phyloP scores from a whole-genome alignment of 1,140 invertebrate species.

The Drosophila sechellia region DNA sequence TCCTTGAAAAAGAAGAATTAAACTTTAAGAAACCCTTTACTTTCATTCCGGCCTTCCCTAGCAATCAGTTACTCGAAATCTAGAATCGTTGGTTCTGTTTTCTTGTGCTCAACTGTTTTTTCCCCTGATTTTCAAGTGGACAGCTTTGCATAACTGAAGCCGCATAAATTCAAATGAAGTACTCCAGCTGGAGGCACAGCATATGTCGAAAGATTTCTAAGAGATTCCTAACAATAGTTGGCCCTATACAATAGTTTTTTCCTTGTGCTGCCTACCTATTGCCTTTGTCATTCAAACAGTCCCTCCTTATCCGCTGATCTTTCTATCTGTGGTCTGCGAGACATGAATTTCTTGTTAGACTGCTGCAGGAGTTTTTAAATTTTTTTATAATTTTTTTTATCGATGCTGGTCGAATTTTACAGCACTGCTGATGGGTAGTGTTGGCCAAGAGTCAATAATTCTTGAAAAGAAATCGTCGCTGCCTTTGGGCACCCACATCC shows the following conservation, averaged over 20 bases:
- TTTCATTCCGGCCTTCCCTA: conserved; percentile 21
- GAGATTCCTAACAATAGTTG: conserved; percentile 51
- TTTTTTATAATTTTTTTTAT: not conserved
- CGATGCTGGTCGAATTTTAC: not conserved
- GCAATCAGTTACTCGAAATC: conserved; percentile 71
- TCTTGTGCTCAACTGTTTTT: conserved; percentile 2
- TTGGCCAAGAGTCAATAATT: conserved; percentile 44
- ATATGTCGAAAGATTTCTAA: conserved; percentile 50
- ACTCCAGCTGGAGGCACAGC: conserved; percentile 34
- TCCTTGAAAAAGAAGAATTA: not conserved
- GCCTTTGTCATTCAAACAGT: conserved; percentile 72
- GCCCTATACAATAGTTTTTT: conserved; percentile 40
- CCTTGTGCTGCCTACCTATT: conserved; percentile 25
- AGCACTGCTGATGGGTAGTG: conserved; percentile 19
- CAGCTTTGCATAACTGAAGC: conserved; percentile 60
- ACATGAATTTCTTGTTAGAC: conserved; percentile 55
- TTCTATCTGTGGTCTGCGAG: conserved; percentile 42
- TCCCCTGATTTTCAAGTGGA: conserved; percentile 59
- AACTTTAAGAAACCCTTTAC: conserved; percentile 27
- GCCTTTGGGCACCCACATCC: conserved; percentile 29
- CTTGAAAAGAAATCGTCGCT: conserved; percentile 35
- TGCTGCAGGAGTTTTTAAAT: not conserved
- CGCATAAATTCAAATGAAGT: conserved; percentile 81
- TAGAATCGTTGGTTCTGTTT: conserved; percentile 22
- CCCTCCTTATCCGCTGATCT: conserved; percentile 66